Conservation (phyloP, 2,888 invertebrate genomes). For the Caenorhabditis imperialis region DNA sequence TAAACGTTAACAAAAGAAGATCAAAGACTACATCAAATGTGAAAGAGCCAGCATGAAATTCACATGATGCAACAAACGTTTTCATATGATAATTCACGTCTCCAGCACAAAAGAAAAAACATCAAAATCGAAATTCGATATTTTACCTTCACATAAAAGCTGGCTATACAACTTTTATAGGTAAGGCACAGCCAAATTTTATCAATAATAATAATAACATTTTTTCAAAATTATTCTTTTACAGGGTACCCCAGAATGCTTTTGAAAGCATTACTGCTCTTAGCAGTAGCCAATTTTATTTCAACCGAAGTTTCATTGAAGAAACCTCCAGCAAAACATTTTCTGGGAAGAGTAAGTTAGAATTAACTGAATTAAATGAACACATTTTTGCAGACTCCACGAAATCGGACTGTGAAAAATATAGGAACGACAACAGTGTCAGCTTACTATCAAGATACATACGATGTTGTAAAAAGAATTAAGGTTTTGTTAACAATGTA, state of each 20-base stretch:
- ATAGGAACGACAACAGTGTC: not conserved
- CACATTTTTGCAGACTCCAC: not conserved
- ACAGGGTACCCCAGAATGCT: slow-evolving; percentile 9
- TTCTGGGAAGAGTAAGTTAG: no score
- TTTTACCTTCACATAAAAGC: no score
- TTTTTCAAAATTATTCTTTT: not conserved
- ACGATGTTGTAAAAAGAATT: not conserved
- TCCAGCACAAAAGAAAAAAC: not conserved
- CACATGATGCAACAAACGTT: not conserved
- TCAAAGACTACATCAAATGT: not conserved
- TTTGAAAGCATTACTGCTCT: not conserved
- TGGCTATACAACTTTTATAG: not conserved
- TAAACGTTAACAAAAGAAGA: slow-evolving; percentile 3
- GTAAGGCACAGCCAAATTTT: no score
- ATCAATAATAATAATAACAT: not conserved
- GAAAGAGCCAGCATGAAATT: slow-evolving; percentile 3
- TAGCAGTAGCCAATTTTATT: not conserved
- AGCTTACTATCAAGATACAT: not conserved
- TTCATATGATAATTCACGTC: not conserved
- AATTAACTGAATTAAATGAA: no score
- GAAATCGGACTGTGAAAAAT: not conserved
- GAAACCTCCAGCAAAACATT: no score
- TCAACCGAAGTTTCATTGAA: no score
- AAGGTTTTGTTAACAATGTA: not conserved
- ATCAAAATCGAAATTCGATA: no score